phyloP scores from a whole-genome alignment of 2,113 vertebrate species.

The Hylia prasina region DNA sequence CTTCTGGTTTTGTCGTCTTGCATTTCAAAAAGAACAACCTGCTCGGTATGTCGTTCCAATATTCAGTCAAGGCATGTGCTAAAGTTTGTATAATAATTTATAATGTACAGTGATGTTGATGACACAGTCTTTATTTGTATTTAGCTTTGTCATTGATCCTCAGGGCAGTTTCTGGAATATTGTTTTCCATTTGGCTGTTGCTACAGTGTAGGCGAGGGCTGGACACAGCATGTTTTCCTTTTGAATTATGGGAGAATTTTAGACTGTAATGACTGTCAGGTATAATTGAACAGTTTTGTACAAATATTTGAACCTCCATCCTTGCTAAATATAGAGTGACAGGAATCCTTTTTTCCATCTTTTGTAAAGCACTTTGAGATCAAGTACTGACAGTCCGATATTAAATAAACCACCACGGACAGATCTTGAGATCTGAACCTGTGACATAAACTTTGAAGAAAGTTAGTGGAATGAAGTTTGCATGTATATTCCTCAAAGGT shows the following conservation, averaged over 20 bases:
- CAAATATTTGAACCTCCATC: not conserved
- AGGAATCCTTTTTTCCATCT: not conserved
- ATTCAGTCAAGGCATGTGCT: not conserved
- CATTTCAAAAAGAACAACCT: not conserved
- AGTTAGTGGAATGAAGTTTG: not conserved
- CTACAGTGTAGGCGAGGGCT: rapidly evolving
- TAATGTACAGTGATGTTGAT: not conserved
- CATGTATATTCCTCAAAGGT: not conserved
- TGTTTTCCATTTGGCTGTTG: not conserved
- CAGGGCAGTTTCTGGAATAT: not conserved
- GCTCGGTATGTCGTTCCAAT: not conserved
- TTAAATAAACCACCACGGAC: not conserved
- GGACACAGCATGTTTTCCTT: not conserved
- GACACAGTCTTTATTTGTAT: not conserved
- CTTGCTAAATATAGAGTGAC: not conserved
- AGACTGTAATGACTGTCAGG: not conserved
- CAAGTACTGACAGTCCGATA: not conserved
- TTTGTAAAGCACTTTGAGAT: constrained; percentile 66
- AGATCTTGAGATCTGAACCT: not conserved
- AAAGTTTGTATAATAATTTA: not conserved
- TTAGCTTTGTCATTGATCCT: not conserved
- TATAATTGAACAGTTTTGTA: not conserved
- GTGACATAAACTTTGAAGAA: not conserved
- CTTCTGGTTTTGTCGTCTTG: not conserved
- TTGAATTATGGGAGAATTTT: not conserved